Evolutionary conservation across 2,113 vertebrate genomes (phyloP).

Genomic region (Hemichromis elongatus): DNA sequence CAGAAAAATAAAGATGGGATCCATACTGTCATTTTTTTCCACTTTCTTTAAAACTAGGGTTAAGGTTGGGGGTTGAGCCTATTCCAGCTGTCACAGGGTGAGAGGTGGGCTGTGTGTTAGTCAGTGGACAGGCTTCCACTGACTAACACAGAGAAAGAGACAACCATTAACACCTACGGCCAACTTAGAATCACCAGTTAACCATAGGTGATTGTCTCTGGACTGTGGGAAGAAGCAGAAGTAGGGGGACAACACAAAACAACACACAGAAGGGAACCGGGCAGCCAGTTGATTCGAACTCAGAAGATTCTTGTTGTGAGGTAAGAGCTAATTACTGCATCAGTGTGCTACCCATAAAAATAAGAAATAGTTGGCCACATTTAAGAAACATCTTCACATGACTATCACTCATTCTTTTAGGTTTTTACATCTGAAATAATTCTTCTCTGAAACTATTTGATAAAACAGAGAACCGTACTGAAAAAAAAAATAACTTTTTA

Average conservation of each 20-base stretch:
- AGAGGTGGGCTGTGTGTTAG: too few species aligned
- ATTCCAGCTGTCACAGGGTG: not conserved
- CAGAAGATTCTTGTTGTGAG: not conserved
- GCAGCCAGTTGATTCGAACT: not conserved
- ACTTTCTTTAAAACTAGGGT: not conserved
- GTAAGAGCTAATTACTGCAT: not conserved
- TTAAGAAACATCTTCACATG: not conserved
- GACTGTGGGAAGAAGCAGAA: not conserved
- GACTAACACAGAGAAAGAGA: not conserved
- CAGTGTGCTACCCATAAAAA: not conserved
- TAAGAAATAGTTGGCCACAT: not conserved
- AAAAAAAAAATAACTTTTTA: rapidly evolving
- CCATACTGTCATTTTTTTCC: not conserved
- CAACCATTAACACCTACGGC: not conserved
- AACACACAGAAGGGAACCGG: not conserved
- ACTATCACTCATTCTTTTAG: not conserved
- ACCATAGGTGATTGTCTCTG: not conserved
- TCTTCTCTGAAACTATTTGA: not conserved
- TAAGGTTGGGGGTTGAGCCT: not conserved
- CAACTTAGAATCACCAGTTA: not conserved
- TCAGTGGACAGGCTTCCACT: not conserved
- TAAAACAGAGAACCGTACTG: not conserved
- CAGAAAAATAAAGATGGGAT: not conserved
- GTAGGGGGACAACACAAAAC: not conserved
- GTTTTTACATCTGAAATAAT: not conserved